A percentile compares a stretch with the other conserved stretches of the same genome.
phyloP scores from a whole-genome alignment of 2,113 vertebrate species.

The Rhegmatorhina hoffmannsi region DNA sequence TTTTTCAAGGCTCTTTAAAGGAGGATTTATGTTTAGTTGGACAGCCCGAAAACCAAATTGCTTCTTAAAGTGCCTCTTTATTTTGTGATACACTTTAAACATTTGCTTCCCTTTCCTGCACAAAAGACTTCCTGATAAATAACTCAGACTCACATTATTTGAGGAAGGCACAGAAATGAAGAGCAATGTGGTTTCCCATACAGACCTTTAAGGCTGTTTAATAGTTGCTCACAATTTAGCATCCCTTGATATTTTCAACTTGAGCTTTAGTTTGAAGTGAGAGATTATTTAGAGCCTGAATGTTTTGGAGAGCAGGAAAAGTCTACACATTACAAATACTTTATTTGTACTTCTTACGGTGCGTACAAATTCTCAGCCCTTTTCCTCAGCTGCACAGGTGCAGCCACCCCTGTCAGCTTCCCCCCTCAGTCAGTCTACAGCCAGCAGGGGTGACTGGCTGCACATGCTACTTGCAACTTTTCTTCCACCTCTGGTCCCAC shows the following conservation, averaged over 20 bases:
- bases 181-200: neutral
- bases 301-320: neutral
- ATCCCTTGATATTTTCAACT: slow-evolving; percentile 31
- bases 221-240: slow-evolving; percentile 3
- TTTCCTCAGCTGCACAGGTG: neutral
- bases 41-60: slow-evolving; percentile 16
- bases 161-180: neutral
- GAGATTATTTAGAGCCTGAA: neutral
- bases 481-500: neutral
- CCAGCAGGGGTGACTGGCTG: neutral
- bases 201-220: slow-evolving; percentile 14
- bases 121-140: slow-evolving; percentile 27
- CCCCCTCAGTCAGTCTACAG: neutral
- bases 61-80: slow-evolving; percentile 14
- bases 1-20: slow-evolving; percentile 13
- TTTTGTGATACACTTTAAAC: slow-evolving; percentile 27
- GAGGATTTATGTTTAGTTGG: slow-evolving; percentile 35
- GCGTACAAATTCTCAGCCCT: neutral
- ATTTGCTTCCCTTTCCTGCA: neutral
- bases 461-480: neutral
- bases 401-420: neutral
- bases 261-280: slow-evolving; percentile 9
- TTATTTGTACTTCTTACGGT: neutral
- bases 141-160: neutral
- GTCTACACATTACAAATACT: neutral